phyloP scores from a whole-genome alignment of 2,797 vertebrate genomes.

The Halcyon smyrnensis region DNA sequence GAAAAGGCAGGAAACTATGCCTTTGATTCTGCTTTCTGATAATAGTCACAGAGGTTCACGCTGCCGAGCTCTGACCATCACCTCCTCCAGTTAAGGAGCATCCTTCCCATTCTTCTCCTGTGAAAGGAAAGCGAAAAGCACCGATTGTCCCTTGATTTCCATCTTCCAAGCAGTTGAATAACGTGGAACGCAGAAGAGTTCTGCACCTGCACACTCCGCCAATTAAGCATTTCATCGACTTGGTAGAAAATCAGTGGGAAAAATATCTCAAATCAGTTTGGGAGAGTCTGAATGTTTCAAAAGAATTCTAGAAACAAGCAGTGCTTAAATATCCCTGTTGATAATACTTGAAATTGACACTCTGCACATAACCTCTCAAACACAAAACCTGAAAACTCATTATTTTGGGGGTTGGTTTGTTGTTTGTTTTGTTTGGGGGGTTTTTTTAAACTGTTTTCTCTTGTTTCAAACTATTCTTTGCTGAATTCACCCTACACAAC shows the following conservation, averaged over 20 bases:
- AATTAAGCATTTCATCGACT: neutral
- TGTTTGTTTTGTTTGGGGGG: neutral
- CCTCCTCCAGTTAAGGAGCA: neutral
- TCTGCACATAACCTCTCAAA: neutral
- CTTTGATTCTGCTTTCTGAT: neutral
- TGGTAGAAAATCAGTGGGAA: neutral
- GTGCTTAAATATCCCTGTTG: neutral
- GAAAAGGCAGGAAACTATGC: neutral
- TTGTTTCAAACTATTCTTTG: neutral
- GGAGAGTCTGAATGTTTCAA: no score
- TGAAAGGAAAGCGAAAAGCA: neutral
- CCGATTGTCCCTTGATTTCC: neutral
- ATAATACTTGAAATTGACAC: neutral
- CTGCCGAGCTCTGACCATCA: neutral
- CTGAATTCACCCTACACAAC: neutral
- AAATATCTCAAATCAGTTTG: neutral
- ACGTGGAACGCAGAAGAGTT: neutral
- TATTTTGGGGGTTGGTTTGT: neutral
- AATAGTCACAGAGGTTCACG: neutral
- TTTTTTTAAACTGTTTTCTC: neutral
- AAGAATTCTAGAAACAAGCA: neutral
- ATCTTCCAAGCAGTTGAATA: neutral
- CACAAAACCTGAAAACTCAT: neutral
- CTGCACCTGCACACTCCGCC: neutral
- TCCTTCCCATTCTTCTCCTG: neutral